phyloP scores from a whole-genome alignment of 2,888 invertebrate species.

The Coleophora flavipennella region DNA sequence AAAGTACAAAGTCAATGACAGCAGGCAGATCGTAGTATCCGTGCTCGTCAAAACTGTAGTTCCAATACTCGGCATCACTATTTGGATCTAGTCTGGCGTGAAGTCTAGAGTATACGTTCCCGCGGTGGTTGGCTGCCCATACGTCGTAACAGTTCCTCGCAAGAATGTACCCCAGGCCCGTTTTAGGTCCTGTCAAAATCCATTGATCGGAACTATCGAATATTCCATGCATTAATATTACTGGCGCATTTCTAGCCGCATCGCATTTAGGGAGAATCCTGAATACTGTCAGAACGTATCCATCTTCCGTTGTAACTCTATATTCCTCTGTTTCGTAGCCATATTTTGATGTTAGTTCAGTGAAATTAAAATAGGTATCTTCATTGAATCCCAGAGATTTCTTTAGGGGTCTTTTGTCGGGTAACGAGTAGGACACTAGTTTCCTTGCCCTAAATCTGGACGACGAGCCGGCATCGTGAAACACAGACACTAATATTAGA shows the following conservation, averaged over 20 bases:
- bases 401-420: constrained; percentile 38
- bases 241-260: constrained; percentile 26
- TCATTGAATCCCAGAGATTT: constrained; percentile 41
- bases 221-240: constrained; percentile 44
- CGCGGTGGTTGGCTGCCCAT: constrained; percentile 65
- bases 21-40: constrained; percentile 80
- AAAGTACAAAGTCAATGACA: constrained; percentile 52
- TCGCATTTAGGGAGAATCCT: constrained; percentile 36
- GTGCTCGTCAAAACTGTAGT: constrained; percentile 79
- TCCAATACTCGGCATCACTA: constrained; percentile 57
- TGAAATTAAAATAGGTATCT: constrained; percentile 50
- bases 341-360: constrained; percentile 40
- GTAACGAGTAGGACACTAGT: constrained; percentile 34
- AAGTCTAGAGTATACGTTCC: constrained; percentile 73
- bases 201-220: constrained; percentile 41
- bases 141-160: constrained; percentile 70
- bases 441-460: constrained; percentile 16
- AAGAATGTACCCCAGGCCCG: constrained; percentile 41
- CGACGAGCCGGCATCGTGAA: constrained; percentile 18
- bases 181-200: constrained; percentile 34
- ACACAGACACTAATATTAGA: constrained; percentile 19
- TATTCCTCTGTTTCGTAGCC: constrained; percentile 36
- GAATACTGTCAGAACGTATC: constrained; percentile 42
- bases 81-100: constrained; percentile 60
- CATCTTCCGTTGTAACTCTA: constrained; percentile 40